Conservation (phyloP, 2,113 vertebrate species). For the Zapus hudsonius region DNA sequence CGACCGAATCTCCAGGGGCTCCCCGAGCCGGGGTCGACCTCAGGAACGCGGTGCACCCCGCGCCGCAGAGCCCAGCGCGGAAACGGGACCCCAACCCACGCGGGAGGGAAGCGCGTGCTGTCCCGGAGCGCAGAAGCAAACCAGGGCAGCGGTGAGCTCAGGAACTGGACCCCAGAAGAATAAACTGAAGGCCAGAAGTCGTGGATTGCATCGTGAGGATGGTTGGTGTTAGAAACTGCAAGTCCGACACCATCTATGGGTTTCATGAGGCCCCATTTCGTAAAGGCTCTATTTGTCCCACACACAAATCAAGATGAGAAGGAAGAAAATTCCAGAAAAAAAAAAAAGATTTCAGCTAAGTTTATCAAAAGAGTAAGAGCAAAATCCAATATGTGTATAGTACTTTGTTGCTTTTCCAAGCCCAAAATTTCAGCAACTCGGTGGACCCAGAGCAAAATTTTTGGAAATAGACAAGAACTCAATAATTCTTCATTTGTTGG, state of each 20-base stretch:
- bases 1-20: background rate
- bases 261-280: background rate
- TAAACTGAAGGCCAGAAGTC: background rate
- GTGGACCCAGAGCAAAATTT: background rate
- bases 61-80: fast-evolving
- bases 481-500: slow-evolving; percentile 5
- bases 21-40: background rate
- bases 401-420: background rate
- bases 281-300: background rate
- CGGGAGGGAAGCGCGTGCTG: background rate
- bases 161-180: no score
- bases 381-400: background rate
- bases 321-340: background rate
- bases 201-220: background rate
- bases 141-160: background rate
- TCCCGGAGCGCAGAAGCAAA: background rate
- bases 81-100: background rate
- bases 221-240: background rate
- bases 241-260: background rate
- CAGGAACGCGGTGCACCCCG: background rate
- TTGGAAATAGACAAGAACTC: slow-evolving; percentile 34
- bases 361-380: background rate
- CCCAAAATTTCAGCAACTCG: slow-evolving; percentile 3
- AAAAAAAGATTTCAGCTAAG: background rate
- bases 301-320: background rate